phyloP scores from a whole-genome alignment of 2,797 vertebrate species.

The Coregonus sp. region DNA sequence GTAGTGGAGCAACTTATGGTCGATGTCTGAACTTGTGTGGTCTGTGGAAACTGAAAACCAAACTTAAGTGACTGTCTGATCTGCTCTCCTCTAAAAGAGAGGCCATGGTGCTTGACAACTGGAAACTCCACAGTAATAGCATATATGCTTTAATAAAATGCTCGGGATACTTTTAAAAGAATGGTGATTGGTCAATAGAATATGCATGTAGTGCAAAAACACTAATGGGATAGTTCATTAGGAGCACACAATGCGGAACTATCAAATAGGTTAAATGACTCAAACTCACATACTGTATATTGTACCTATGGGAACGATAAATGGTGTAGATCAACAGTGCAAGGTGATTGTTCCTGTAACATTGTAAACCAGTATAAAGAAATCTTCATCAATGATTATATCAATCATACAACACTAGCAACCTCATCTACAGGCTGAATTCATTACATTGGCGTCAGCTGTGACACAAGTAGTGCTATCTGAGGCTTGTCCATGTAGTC shows the following conservation, averaged over 20 bases:
- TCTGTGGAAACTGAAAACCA: slow-evolving; percentile 47
- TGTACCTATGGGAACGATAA: neutral
- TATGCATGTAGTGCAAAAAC: neutral
- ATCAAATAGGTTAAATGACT: neutral
- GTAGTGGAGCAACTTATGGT: slow-evolving; percentile 34
- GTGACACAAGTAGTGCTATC: too few relatives aligned
- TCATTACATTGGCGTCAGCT: neutral
- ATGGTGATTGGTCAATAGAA: slow-evolving; percentile 6
- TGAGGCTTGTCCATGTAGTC: too few relatives aligned
- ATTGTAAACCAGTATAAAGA: neutral
- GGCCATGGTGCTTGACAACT: slow-evolving; percentile 31
- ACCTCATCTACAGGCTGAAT: neutral
- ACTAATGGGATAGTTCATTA: neutral
- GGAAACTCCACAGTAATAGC: slow-evolving; percentile 27
- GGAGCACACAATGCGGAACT: neutral
- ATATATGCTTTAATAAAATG: slow-evolving; percentile 10
- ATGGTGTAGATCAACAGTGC: neutral
- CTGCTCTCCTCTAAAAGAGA: slow-evolving; percentile 22
- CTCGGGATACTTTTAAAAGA: slow-evolving; percentile 13
- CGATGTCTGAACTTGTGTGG: slow-evolving; percentile 54
- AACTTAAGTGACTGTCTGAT: slow-evolving; percentile 31
- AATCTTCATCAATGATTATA: neutral
- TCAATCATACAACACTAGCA: neutral
- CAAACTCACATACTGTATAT: neutral
- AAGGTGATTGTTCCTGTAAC: neutral